Base-by-base conservation (phyloP, 2,888 invertebrate species). In the Tiliacea aurago region DNA sequence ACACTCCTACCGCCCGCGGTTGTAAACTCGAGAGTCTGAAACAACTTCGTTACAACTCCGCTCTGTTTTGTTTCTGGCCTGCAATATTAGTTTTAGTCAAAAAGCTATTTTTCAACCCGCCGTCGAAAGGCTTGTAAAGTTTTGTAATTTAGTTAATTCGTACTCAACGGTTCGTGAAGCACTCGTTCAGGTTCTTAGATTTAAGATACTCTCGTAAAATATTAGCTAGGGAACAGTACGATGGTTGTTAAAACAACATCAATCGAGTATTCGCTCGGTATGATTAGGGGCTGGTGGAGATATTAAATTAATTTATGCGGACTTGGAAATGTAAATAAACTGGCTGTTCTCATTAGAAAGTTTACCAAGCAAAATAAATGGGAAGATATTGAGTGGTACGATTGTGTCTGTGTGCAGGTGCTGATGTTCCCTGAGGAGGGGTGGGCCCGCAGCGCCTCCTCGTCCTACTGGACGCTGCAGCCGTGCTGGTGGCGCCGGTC, bases 401-500 rank as follows among this genome's bases (percentile, higher is more conserved):
- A 4, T 49, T 86, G 53, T 70, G 43, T 67, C 33, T 88, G 76
- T 84, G 89, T 91, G 47, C 96, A 98, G 98, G 98, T 98, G 86
- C 97, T 98, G 86, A 96, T 98, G 89, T 98, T 98, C 92, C 98
- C 98, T 4, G 98, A 98, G 93, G 98, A 98, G 92, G 98, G 98
- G 37, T 98, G 98, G 98, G 98, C 98, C 80, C 97, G 98, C 86
- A 98, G 98, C 87, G 98, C 98, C 53, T 97, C 98, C 68, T 98
- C 98, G 68, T 98, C 98, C 71, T 98, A 98, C 95, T 98, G 98
- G 98, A 98, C 98, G 71, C 97, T 98, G 90, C 98, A 98, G 93
- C 98, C 98, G 63, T 98, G 98, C 90, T 98, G 98, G 98, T 98
- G 98, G 98, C 98, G 98, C 85, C 97, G 97, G 71, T 98, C 97